Percentiles rank a stretch among this genome's conserved stretches.
Conservation (phyloP, 92 coral and sea anemone species). For the Phenganax marumi region DNA sequence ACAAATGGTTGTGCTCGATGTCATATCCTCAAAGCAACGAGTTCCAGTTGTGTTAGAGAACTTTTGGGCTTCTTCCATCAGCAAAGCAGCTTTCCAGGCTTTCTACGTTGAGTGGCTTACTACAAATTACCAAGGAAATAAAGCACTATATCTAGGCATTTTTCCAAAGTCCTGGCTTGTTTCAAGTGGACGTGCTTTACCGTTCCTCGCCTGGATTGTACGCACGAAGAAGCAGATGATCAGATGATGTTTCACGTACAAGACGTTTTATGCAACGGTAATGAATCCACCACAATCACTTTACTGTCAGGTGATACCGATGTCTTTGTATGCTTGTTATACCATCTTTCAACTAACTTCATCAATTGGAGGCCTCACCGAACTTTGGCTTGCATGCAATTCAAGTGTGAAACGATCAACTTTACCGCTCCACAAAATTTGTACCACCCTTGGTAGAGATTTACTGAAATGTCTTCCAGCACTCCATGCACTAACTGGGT, state of each 20-base stretch:
- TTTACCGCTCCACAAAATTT: neutral
- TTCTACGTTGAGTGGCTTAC: constrained; percentile 17
- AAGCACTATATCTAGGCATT: neutral
- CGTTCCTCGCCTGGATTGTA: neutral
- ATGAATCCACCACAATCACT: neutral
- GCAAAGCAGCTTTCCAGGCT: neutral
- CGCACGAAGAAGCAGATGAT: constrained; percentile 5
- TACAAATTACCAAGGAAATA: neutral
- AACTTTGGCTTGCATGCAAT: constrained; percentile 28
- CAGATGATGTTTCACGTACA: constrained; percentile 1
- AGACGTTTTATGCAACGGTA: neutral
- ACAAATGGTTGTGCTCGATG: constrained; percentile 15
- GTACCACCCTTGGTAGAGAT: neutral
- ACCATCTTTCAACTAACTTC: neutral
- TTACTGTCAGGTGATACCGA: neutral
- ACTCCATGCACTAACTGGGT: neutral
- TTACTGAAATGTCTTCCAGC: constrained; percentile 3
- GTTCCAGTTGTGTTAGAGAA: constrained; percentile 11
- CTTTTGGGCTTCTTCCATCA: constrained; percentile 13
- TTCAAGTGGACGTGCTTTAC: constrained; percentile 1
- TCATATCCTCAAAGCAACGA: neutral
- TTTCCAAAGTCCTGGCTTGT: constrained; percentile 5
- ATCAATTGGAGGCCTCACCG: neutral
- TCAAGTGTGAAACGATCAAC: constrained; percentile 15
- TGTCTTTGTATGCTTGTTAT: neutral